Evolutionary conservation across 2,888 invertebrate genomes (phyloP).

Genomic region (Melanotus villosus): DNA sequence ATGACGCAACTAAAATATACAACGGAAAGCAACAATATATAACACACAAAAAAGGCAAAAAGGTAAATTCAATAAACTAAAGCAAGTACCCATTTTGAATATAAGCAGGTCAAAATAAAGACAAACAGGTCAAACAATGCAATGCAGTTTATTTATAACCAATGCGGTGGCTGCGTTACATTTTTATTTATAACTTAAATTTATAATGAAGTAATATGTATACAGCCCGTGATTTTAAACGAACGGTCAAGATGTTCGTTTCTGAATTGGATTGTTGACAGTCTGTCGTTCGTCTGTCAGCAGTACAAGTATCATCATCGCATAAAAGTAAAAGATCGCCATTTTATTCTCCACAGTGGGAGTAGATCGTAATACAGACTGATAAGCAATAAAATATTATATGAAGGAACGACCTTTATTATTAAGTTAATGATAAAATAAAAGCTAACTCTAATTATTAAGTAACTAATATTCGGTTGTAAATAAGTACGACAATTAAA

Average conservation of each 20-base stretch:
- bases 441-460: constrained; percentile 6
- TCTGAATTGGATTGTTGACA: constrained; percentile 1
- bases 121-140: no score
- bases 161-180: background rate
- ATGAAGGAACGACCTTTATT: background rate
- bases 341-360: constrained; percentile 1
- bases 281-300: background rate
- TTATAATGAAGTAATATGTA: background rate
- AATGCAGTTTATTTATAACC: no score
- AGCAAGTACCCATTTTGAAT: no score
- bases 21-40: no score
- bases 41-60: no score
- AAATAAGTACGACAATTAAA: background rate
- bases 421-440: constrained; percentile 8
- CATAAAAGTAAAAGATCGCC: background rate
- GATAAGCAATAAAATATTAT: constrained; percentile 8
- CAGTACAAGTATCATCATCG: background rate
- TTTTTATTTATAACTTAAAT: background rate
- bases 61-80: no score
- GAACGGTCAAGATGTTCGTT: no score
- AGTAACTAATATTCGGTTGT: background rate
- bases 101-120: no score
- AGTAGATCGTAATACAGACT: constrained; percentile 13
- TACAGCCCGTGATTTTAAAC: no score
- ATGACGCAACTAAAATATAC: no score